Percentiles rank a stretch among this genome's conserved stretches.
Conservation (phyloP, 2,113 vertebrate species). For the Melanotaenia duboulayi region DNA sequence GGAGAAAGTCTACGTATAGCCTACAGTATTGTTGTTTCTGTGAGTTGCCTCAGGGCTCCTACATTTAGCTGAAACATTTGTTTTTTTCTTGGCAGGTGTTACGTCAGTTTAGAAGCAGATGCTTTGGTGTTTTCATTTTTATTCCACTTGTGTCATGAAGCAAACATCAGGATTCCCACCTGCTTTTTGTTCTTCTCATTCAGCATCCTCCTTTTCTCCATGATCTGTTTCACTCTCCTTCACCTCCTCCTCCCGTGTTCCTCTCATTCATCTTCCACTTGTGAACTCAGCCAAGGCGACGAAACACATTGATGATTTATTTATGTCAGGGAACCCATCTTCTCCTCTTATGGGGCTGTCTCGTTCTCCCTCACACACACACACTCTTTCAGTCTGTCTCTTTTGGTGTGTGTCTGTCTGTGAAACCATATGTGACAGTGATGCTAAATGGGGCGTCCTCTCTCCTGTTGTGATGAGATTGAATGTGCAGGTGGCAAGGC, state of each 20-base stretch:
- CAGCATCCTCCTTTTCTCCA: conserved; percentile 25
- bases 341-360: conserved; percentile 11
- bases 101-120: conserved; percentile 27
- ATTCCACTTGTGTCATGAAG: conserved; percentile 29
- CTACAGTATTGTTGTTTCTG: background rate
- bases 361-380: background rate
- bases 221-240: conserved; percentile 23
- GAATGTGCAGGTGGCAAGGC: conserved; percentile 54
- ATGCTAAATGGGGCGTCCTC: conserved; percentile 67
- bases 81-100: conserved; percentile 43
- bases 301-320: conserved; percentile 68
- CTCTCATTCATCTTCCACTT: conserved; percentile 47
- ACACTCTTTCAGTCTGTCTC: conserved; percentile 28
- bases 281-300: conserved; percentile 46
- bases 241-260: conserved; percentile 13
- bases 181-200: conserved; percentile 40
- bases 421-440: conserved; percentile 68
- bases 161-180: conserved; percentile 56
- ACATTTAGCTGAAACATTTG: background rate
- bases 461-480: conserved; percentile 57
- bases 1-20: no score
- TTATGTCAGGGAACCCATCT: conserved; percentile 59
- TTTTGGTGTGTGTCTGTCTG: conserved; percentile 54
- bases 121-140: conserved; percentile 27
- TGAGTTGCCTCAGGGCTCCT: conserved; percentile 11